Percentiles rank a stretch among this genome's conserved stretches.
phyloP scores from a whole-genome alignment of 2,113 vertebrate species.

The human region DNA sequence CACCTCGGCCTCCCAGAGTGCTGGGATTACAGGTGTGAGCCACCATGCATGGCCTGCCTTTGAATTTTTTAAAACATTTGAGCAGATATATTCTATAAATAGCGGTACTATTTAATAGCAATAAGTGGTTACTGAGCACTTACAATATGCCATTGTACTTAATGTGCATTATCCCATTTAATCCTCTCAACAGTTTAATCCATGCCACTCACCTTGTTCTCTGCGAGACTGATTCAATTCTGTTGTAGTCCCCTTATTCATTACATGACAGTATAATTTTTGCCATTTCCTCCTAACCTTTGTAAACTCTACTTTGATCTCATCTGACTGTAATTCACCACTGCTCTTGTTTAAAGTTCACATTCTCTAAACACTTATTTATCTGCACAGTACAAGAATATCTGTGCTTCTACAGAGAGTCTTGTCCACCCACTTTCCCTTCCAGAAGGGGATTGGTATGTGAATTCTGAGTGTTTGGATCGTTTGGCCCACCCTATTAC shows the following conservation, averaged over 20 bases:
- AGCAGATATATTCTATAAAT: not conserved
- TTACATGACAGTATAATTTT: not conserved
- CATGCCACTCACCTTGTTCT: not conserved
- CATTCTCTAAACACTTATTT: not conserved
- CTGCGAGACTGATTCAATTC: not conserved
- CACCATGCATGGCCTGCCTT: not conserved
- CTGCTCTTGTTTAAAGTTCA: not conserved
- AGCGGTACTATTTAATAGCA: slow-evolving; percentile 7
- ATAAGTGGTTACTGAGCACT: not conserved
- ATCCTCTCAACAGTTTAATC: slow-evolving; percentile 1
- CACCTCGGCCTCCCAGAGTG: too few relatives aligned
- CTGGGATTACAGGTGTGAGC: too few relatives aligned
- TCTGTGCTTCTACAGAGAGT: not conserved
- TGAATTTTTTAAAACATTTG: not conserved
- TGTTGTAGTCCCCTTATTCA: not conserved
- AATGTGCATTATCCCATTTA: not conserved
- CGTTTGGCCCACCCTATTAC: not conserved
- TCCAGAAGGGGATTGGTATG: not conserved
- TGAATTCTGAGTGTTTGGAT: not conserved
- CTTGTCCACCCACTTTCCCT: not conserved
- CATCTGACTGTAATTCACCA: not conserved
- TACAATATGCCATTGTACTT: not conserved
- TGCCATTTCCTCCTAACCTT: not conserved
- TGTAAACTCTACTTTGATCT: not conserved
- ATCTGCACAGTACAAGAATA: not conserved